Evolutionary conservation across 2,888 invertebrate species (phyloP), one percentile per base, ranked within the genome.

Genomic region (Agonopterix subpropinquella): DNA sequence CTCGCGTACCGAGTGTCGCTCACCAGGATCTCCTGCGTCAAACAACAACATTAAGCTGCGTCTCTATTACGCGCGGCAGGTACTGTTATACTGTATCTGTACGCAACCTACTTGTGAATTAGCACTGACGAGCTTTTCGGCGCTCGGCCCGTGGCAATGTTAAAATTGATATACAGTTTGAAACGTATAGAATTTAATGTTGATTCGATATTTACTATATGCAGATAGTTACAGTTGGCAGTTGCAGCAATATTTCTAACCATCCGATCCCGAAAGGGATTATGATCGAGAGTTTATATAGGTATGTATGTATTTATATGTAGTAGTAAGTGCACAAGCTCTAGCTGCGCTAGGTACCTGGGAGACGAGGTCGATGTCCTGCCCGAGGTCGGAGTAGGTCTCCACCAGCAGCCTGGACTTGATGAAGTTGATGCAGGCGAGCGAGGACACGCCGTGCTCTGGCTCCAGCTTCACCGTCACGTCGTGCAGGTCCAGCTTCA

Each of bases 311-410:
- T 28, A 28, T 28, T 28, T 28, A 28, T 28, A 7, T 1, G 1
- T 1, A 28, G 18, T 18, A 18, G 18, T 28, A 28, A 15, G 7
- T 7, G 4, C 39, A 39, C 2, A 39, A 10, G 10, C 39, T n/a
- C 4, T n/a, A n/a, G n/a, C 10, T 39, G 28, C 1, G 28, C 1
- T 28, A 2, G 28, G 11, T 47, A 90, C 97, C 80, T 95, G 95
- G 0, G 98, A 98, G 0, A 97, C 96, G 13, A 98, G 89, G 77
- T 98, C 98, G 47, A 98, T 92, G 67, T 98, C 98, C 79, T 96
- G 96, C 10, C 96, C 93, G 44, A 94, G 92, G 80, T 98, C 97
- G 61, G 96, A 96, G 72, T 93, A 94, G 4, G 94, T 93, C 73
- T 98, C 97, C 47, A 96, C 92, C 42, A 95, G 93, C 43, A 98